Base-by-base conservation (phyloP, 1,140 invertebrate genomes). In the Pogonomyrmex californicus region DNA sequence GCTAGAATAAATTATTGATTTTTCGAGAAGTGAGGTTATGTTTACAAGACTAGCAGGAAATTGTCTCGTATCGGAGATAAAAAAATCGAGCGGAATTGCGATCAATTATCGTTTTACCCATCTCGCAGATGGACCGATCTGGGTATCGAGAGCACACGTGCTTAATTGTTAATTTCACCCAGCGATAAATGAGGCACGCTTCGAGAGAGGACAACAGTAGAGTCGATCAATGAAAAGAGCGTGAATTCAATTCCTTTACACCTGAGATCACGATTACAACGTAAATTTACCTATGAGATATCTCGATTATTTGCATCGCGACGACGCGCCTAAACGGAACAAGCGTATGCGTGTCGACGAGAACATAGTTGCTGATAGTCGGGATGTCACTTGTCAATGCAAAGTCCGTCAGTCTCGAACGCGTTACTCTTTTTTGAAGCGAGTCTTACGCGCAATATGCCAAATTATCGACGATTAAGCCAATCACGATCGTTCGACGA, bases 1-100 rank as follows among this genome's bases (percentile, higher is more conserved):
- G 58, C 36, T 70, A 81, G 77, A 89, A 90, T 91, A 89, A 92
- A 91, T 92, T 95, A 95, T 95, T 95, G 94, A 95, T 95, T 95
- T 95, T 94, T 92, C 73, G 44, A 41, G 87, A 89, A 94, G 92
- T 92, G 89, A 95, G 94, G 94, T 95, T 95, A 95, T 95, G 94
- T 94, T 94, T 93, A 92, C 90, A 91, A 90, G 79, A 85, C 38
- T 56, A 60, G 41, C 30, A 89, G 5, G 51, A 60, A 65, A 17
- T 58, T 30, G 23, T 49, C 68, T 60, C 14, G 2, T 10, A 58
- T 17, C 3, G 9, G 58, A 73, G 5, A 1, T 14, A 65, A 54
- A 14, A 49, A 76, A 75, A 73, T 65, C 3, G n/a, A 6, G 9
- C 14, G 30, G 9, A 38, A 60, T 7, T 12, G 0, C 4, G n/a